Evolutionary conservation across 2,888 invertebrate genomes (phyloP).

Genomic region (Pocota personata): DNA sequence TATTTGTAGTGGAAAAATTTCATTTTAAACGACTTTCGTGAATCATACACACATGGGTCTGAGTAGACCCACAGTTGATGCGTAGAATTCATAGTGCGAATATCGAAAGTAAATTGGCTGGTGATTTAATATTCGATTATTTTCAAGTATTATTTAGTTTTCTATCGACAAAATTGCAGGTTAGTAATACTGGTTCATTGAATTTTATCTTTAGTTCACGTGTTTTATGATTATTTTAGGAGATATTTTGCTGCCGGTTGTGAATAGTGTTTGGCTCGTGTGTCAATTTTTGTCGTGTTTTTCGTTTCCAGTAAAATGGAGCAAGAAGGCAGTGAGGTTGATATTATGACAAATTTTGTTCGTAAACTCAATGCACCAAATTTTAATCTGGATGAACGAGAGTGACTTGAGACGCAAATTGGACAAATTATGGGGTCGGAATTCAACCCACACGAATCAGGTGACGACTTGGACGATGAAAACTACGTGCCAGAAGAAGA

Average conservation of each 20-base stretch:
- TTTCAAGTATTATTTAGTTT: slow-evolving; percentile 4
- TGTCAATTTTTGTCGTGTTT: neutral
- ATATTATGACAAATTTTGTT: neutral
- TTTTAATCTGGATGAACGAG: slow-evolving; percentile 15
- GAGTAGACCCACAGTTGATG: neutral
- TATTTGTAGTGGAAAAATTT: neutral
- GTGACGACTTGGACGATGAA: slow-evolving; percentile 18
- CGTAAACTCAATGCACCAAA: neutral
- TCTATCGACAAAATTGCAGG: neutral
- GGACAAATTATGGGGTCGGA: slow-evolving; percentile 10
- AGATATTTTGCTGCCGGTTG: neutral
- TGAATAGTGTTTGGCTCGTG: neutral
- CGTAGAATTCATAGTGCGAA: neutral
- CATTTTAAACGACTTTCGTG: neutral
- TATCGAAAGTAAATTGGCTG: slow-evolving; percentile 10
- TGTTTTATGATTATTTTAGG: neutral
- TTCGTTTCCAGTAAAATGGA: neutral
- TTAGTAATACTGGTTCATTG: neutral
- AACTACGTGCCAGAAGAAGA: slow-evolving; percentile 15
- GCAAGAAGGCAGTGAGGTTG: neutral
- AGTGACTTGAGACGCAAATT: slow-evolving; percentile 21
- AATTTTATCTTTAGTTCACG: neutral
- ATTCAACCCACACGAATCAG: slow-evolving; percentile 5
- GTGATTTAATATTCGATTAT: slow-evolving; percentile 2
- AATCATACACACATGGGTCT: slow-evolving; percentile 9